Percentiles rank a stretch among this genome's conserved stretches.
Conservation (phyloP, 2,797 vertebrate species). For the Oreochromis grahami region DNA sequence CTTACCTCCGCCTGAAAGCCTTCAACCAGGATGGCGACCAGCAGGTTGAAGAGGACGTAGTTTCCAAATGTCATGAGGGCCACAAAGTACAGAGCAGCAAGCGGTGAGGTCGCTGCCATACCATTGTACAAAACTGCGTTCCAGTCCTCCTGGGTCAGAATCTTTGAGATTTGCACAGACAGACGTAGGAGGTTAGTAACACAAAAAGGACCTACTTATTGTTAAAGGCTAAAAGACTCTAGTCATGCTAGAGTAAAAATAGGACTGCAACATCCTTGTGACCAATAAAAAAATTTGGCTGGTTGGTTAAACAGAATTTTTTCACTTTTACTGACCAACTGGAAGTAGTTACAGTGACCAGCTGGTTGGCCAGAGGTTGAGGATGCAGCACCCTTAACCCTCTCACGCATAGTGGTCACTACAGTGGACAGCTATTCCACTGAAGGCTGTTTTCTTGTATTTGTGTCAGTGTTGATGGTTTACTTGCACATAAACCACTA, state of each 20-base stretch:
- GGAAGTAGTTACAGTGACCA: background rate
- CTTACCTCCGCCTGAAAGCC: conserved; percentile 96
- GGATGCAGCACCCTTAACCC: background rate
- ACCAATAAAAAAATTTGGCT: background rate
- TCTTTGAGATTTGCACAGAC: conserved; percentile 65
- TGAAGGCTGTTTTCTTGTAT: background rate
- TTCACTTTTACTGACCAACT: background rate
- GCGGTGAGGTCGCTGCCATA: conserved; percentile 93
- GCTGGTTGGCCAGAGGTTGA: background rate
- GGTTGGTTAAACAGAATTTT: background rate
- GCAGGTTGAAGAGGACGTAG: conserved; percentile 94
- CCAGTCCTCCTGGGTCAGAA: conserved; percentile 97
- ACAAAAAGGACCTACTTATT: accelerated
- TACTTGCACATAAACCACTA: background rate
- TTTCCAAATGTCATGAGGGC: conserved; percentile 98
- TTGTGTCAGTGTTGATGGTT: background rate
- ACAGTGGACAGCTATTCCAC: background rate
- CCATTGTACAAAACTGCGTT: conserved; percentile 95
- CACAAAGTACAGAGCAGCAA: conserved; percentile 95
- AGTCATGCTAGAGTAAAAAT: background rate
- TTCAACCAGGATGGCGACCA: conserved; percentile 96
- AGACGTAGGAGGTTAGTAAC: background rate
- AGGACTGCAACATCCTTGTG: background rate
- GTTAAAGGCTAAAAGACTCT: accelerated
- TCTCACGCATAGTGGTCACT: background rate